These are phyloP conservation scores for Dryobota labecula DNA, from an alignment of 2,888 invertebrate species.

Conservation along the genomic window DNA sequence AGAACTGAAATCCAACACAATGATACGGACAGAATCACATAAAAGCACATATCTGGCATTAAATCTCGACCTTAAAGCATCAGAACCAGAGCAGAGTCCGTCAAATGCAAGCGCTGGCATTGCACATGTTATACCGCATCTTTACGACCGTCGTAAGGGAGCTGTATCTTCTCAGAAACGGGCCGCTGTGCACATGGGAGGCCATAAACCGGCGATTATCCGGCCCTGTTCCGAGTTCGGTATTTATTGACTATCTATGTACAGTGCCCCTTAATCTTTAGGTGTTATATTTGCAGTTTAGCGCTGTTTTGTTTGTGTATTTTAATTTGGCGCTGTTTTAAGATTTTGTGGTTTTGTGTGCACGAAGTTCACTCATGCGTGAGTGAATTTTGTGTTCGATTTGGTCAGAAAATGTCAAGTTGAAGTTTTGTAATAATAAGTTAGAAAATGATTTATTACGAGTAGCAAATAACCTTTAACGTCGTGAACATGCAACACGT, in stretches of 20 bases:
- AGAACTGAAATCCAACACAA: constrained; percentile 8
- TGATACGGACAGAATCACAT: constrained; percentile 20
- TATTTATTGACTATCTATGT: constrained; percentile 68
- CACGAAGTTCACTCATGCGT: neutral
- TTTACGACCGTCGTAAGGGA: constrained; percentile 87
- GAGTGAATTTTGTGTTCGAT: neutral
- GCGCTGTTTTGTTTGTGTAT: constrained; percentile 22
- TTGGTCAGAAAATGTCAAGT: neutral
- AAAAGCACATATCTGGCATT: constrained; percentile 27
- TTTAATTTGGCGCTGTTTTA: constrained; percentile 19
- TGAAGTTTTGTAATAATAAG: neutral
- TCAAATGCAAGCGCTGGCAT: constrained; percentile 73
- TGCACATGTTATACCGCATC: constrained; percentile 88
- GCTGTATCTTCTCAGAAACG: constrained; percentile 85
- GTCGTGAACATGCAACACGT: neutral
- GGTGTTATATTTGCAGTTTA: constrained; percentile 61
- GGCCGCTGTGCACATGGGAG: constrained; percentile 83
- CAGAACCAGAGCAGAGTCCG: constrained; percentile 59
- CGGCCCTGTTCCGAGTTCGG: constrained; percentile 73
- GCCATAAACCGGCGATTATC: constrained; percentile 85
- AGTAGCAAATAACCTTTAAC: neutral
- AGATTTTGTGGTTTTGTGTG: neutral
- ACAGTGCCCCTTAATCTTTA: constrained; percentile 60
- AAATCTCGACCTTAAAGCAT: constrained; percentile 54
- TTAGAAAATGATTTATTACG: too few species aligned